Conservation (phyloP, 2,888 invertebrate species). For the Drosophila anomelani region DNA sequence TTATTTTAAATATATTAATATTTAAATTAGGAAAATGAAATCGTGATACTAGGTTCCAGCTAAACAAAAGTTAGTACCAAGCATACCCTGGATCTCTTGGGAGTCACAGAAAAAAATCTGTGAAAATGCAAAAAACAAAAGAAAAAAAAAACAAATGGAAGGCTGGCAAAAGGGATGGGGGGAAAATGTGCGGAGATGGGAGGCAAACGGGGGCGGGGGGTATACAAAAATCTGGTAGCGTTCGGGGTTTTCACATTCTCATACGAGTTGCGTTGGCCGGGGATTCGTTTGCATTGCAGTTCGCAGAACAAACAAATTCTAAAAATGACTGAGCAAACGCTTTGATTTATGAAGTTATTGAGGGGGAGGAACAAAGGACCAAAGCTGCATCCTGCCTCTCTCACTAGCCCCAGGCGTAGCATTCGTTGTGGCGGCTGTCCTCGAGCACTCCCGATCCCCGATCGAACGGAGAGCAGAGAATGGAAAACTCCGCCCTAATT, state of each 20-base stretch:
- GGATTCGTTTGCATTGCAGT: slow-evolving; percentile 39
- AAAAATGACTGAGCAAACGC: slow-evolving; percentile 80
- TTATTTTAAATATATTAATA: too few relatives aligned
- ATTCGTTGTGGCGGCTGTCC: slow-evolving; percentile 56
- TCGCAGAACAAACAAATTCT: slow-evolving; percentile 71
- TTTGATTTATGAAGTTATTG: slow-evolving; percentile 79
- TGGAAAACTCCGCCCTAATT: slow-evolving; percentile 57
- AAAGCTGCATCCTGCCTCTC: slow-evolving; percentile 20
- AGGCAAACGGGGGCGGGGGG: too few relatives aligned
- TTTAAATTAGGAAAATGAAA: too few relatives aligned
- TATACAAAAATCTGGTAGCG: slow-evolving; percentile 13
- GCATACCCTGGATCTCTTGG: background rate
- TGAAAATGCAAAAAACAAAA: slow-evolving; percentile 12
- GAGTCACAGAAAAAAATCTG: background rate
- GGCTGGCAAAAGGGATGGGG: background rate
- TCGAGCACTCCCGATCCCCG: slow-evolving; percentile 3
- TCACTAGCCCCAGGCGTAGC: slow-evolving; percentile 58
- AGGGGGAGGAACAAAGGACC: slow-evolving; percentile 12
- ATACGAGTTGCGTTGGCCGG: slow-evolving; percentile 19
- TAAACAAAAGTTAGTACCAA: background rate
- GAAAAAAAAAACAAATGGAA: slow-evolving; percentile 1
- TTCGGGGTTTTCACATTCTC: slow-evolving; percentile 25
- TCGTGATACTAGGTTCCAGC: too few relatives aligned
- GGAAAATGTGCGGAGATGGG: too few relatives aligned
- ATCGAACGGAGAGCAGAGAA: slow-evolving; percentile 27